These are phyloP conservation scores for Alloplasta piceator DNA, from an alignment of 2,888 invertebrate species.

Conservation along the genomic window DNA sequence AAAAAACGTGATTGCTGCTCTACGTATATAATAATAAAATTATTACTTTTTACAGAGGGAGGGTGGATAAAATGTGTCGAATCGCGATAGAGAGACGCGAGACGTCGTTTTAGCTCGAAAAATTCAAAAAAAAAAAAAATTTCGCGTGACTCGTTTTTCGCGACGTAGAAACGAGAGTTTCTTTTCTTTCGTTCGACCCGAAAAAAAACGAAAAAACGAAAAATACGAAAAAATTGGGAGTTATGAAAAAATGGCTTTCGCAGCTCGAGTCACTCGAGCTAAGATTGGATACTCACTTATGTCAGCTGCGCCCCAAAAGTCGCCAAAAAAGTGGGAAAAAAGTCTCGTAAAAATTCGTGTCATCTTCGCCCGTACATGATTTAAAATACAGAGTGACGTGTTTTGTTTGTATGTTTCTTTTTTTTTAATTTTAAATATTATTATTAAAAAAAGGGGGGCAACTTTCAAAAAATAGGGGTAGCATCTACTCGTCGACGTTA, in stretches of 20 bases:
- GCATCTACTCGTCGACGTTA: conserved; percentile 62
- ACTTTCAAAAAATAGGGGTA: conserved; percentile 54
- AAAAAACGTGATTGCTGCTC: conserved; percentile 38
- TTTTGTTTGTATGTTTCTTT: conserved; percentile 51
- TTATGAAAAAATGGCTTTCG: conserved; percentile 75
- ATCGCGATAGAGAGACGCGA: conserved; percentile 18
- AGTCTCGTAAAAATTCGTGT: conserved; percentile 82
- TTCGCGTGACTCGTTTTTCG: neutral
- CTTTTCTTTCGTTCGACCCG: neutral
- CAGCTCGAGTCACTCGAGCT: conserved; percentile 77
- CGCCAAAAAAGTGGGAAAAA: conserved; percentile 83
- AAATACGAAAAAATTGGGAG: conserved; percentile 64
- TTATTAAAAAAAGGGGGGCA: conserved; percentile 47
- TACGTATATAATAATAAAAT: conserved; percentile 33
- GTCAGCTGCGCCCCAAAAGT: conserved; percentile 82
- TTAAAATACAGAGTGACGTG: conserved; percentile 73
- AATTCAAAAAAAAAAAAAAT: conserved; percentile 32
- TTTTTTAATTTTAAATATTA: conserved; percentile 67
- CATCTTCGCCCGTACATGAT: conserved; percentile 79
- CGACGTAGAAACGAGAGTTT: conserved; percentile 13
- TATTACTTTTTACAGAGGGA: conserved; percentile 55
- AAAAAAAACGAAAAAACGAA: conserved; percentile 50
- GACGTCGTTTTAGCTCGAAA: conserved; percentile 25
- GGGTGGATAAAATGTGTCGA: conserved; percentile 31
- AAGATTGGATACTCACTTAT: conserved; percentile 82